Conservation (phyloP, 2,888 invertebrate genomes). For the Erebia ligea region DNA sequence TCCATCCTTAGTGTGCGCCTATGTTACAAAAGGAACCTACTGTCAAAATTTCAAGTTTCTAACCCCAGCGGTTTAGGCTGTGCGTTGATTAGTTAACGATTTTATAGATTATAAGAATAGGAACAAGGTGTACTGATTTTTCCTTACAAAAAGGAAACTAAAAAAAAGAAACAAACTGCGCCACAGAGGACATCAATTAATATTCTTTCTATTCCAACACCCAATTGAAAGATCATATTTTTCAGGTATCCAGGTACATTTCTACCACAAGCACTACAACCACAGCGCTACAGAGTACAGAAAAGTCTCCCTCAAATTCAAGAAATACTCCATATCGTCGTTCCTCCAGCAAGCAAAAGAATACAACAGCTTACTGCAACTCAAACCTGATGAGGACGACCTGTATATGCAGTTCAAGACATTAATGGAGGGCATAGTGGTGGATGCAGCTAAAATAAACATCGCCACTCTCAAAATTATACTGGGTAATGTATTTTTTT, state of each 20-base stretch:
- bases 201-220: no score
- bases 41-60: no score
- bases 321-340: slow-evolving; percentile 50
- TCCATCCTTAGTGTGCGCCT: no score
- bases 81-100: no score
- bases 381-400: slow-evolving; percentile 43
- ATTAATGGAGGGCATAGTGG: slow-evolving; percentile 53
- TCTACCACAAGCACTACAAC: slow-evolving; percentile 56
- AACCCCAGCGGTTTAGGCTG: no score
- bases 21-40: no score
- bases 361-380: slow-evolving; percentile 31
- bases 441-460: slow-evolving; percentile 54
- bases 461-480: slow-evolving; percentile 50
- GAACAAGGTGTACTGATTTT: no score
- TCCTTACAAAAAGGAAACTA: no score
- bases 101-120: no score
- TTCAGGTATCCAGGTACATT: slow-evolving; percentile 52
- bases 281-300: slow-evolving; percentile 48
- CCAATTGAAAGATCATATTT: not conserved
- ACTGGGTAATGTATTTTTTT: slow-evolving; percentile 31
- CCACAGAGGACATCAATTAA: no score
- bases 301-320: slow-evolving; percentile 45
- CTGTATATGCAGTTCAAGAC: slow-evolving; percentile 57
- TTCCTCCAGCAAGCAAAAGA: slow-evolving; percentile 45
- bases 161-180: no score